phyloP scores from a whole-genome alignment of 2,113 vertebrate genomes.

The Crotalus tigris region DNA sequence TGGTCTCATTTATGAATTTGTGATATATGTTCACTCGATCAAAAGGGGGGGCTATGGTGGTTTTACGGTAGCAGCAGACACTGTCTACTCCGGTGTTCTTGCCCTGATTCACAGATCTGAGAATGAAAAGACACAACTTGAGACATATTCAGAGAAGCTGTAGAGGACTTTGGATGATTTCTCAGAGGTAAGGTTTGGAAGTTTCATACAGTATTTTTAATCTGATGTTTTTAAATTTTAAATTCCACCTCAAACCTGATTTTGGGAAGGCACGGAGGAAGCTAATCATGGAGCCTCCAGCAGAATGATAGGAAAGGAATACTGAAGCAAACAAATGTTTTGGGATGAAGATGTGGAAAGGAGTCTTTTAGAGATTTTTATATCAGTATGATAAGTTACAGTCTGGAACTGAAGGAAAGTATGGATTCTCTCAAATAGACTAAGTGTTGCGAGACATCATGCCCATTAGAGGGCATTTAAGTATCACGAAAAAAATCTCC shows the following conservation, averaged over 20 bases:
- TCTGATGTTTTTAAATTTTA: neutral
- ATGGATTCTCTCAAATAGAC: neutral
- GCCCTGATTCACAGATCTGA: constrained; percentile 44
- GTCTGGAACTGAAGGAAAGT: neutral
- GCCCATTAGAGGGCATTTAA: neutral
- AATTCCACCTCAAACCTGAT: no score
- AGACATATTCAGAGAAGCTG: neutral
- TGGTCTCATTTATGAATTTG: constrained; percentile 48
- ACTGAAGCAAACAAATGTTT: neutral
- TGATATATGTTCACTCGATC: constrained; percentile 55
- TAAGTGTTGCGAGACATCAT: neutral
- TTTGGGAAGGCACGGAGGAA: neutral
- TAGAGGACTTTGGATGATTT: neutral
- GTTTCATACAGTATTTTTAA: neutral
- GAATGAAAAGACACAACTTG: neutral
- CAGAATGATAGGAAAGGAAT: neutral
- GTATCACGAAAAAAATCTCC: neutral
- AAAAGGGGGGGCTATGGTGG: constrained; percentile 5
- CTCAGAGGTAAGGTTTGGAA: no score
- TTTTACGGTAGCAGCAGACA: constrained; percentile 47
- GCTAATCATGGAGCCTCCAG: neutral
- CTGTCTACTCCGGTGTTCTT: constrained; percentile 56
- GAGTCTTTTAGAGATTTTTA: neutral
- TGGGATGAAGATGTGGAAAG: neutral
- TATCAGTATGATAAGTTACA: neutral